Evolutionary conservation across 1,140 invertebrate species (phyloP).

Genomic region (Pinna nobilis): DNA sequence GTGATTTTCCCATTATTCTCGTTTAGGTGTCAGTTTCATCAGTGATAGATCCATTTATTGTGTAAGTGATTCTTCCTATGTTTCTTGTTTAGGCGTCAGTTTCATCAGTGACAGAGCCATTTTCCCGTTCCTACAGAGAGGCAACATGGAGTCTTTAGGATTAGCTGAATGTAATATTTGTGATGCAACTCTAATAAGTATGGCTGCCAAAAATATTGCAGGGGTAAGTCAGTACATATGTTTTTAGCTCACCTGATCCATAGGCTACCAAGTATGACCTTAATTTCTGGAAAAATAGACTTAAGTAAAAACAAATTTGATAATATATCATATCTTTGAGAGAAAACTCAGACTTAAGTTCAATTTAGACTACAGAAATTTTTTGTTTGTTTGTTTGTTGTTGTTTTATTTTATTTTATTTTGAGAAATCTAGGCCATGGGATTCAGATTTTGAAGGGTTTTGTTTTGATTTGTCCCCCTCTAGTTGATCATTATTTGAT

Average conservation of each 20-base stretch:
- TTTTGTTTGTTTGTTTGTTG: not conserved
- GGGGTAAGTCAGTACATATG: no score
- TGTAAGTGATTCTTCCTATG: no score
- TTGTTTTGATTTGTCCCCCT: no score
- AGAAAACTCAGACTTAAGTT: not conserved
- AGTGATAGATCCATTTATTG: no score
- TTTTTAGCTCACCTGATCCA: no score
- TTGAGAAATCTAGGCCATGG: not conserved
- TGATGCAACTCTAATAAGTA: not conserved
- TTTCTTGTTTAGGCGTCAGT: no score
- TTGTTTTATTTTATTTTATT: not conserved
- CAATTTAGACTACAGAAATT: not conserved
- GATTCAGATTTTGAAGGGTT: not conserved
- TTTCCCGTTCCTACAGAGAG: not conserved
- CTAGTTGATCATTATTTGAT: no score
- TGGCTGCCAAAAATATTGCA: not conserved
- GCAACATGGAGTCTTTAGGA: not conserved
- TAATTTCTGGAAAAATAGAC: not conserved
- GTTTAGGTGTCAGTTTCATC: no score
- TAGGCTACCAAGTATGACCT: no score
- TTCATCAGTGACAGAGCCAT: no score
- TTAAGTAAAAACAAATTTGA: not conserved
- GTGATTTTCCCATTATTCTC: no score
- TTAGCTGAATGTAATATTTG: not conserved
- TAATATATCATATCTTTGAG: not conserved